A percentile compares a stretch with the other conserved stretches of the same genome.
Conservation (phyloP, 2,113 vertebrate species). For the Ranitomeya variabilis region DNA sequence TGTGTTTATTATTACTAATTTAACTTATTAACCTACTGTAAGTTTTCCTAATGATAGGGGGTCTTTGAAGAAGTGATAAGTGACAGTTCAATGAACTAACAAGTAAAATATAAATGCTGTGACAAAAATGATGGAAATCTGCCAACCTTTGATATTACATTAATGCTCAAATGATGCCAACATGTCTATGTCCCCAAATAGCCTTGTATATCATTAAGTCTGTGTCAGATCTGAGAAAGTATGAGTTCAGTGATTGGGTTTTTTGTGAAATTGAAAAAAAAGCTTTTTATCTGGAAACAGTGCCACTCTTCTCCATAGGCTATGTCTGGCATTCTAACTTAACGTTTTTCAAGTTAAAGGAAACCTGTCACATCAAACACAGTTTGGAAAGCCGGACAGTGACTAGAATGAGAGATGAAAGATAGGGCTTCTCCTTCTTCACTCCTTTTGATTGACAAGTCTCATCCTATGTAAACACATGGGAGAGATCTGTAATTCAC, state of each 20-base stretch:
- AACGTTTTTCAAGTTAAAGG: too few relatives aligned
- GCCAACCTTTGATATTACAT: slow-evolving; percentile 1
- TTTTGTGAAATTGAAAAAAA: neutral
- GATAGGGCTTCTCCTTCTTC: too few relatives aligned
- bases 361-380: too few relatives aligned
- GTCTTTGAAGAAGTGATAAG: slow-evolving; percentile 8
- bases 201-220: neutral
- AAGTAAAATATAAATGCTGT: neutral
- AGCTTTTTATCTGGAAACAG: neutral
- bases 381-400: too few relatives aligned
- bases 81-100: slow-evolving; percentile 11
- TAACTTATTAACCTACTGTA: neutral
- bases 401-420: too few relatives aligned
- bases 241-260: neutral
- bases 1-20: neutral
- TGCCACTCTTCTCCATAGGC: neutral
- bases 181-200: slow-evolving; percentile 14
- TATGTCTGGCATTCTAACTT: too few relatives aligned
- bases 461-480: too few relatives aligned
- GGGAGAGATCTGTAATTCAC: too few relatives aligned
- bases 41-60: neutral
- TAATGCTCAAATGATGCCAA: neutral
- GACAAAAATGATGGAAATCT: slow-evolving; percentile 3
- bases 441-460: too few relatives aligned
- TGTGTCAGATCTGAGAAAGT: neutral